Conservation (phyloP, 1,140 invertebrate genomes). For the Aphelinus certus region DNA sequence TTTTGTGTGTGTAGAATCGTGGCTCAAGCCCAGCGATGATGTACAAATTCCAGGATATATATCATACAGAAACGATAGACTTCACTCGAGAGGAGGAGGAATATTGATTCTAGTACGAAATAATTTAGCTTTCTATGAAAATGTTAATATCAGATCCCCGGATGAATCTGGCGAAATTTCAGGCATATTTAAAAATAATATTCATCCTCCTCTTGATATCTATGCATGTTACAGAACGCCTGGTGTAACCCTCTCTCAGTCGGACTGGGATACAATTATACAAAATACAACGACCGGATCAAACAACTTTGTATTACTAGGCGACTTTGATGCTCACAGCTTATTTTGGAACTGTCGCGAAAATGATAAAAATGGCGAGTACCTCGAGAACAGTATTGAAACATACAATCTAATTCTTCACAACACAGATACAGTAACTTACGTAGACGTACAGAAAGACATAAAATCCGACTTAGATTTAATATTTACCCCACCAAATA, state of each 20-base stretch:
- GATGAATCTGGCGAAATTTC: constrained; percentile 2
- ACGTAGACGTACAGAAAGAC: not conserved
- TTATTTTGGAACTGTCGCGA: not conserved
- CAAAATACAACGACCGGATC: not conserved
- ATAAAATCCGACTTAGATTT: constrained; percentile 23
- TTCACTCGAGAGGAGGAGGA: constrained; percentile 25
- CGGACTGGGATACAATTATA: not conserved
- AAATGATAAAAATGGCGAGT: not conserved
- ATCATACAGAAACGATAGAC: too few relatives aligned
- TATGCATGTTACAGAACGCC: constrained; percentile 5
- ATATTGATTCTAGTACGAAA: constrained; percentile 16
- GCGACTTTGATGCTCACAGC: constrained; percentile 13
- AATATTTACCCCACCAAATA: constrained; percentile 39
- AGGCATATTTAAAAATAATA: constrained; percentile 19
- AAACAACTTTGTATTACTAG: not conserved
- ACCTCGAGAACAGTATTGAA: not conserved
- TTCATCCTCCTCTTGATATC: not conserved
- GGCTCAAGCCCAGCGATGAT: too few relatives aligned
- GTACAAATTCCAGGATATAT: too few relatives aligned
- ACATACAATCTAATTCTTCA: not conserved
- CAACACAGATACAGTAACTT: not conserved
- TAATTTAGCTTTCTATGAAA: constrained; percentile 10
- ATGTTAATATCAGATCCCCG: not conserved
- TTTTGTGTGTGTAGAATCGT: not conserved
- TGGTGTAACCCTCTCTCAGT: not conserved